Conservation (phyloP, 2,113 vertebrate species). For the Columbina picui region DNA sequence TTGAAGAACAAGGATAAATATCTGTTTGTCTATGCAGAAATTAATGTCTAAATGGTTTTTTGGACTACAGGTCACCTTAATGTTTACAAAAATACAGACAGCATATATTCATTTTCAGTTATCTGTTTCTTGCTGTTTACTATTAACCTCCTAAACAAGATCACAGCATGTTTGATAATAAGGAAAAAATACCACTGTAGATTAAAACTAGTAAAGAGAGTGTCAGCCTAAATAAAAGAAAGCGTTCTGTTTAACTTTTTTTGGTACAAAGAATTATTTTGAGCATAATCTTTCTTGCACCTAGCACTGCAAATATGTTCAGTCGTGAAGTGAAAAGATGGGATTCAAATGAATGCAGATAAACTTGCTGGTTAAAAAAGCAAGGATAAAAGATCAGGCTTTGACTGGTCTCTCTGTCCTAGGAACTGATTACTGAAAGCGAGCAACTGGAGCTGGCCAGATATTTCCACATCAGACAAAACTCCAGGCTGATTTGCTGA, state of each 20-base stretch:
- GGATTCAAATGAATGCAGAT: not conserved
- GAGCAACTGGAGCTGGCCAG: not conserved
- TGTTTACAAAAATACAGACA: not conserved
- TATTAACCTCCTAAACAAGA: not conserved
- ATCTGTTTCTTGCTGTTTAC: not conserved
- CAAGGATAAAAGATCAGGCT: not conserved
- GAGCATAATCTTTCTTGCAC: not conserved
- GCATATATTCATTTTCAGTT: not conserved
- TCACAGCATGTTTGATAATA: not conserved
- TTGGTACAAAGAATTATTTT: not conserved
- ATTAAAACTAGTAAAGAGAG: not conserved
- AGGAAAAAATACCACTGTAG: not conserved
- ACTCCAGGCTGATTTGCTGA: not conserved
- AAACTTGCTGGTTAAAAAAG: not conserved
- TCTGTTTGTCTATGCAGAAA: not conserved
- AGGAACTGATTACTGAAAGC: not conserved
- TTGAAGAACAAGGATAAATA: constrained; percentile 8
- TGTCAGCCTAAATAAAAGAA: not conserved
- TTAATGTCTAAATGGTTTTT: not conserved
- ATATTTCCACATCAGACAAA: not conserved
- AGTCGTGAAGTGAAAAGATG: not conserved
- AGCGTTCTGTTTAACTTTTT: not conserved
- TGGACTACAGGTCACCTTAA: not conserved
- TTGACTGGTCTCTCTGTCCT: not conserved
- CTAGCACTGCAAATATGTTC: not conserved